Percentiles rank a stretch among this genome's conserved stretches.
phyloP scores from a whole-genome alignment of 2,888 invertebrate species.

The Sympetrum striolatum region DNA sequence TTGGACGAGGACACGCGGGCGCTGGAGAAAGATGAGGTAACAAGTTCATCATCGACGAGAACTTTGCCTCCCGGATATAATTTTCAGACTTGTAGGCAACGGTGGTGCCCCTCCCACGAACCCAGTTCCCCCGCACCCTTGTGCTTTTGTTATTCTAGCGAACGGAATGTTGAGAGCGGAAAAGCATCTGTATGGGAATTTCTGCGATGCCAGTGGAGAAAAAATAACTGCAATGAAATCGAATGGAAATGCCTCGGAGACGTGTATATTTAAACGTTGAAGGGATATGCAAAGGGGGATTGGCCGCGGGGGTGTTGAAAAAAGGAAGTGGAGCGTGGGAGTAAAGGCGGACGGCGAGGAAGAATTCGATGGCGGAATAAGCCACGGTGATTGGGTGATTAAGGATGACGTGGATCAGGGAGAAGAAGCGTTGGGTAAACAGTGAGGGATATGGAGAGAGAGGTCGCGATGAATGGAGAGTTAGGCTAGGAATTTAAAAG shows the following conservation, averaged over 20 bases:
- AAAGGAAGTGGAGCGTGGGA: background rate
- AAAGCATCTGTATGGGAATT: background rate
- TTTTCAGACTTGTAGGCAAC: background rate
- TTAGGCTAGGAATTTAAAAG: background rate
- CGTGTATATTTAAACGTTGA: background rate
- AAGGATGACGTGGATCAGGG: background rate
- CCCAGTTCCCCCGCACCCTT: constrained; percentile 10
- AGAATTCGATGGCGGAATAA: background rate
- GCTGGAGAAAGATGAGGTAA: background rate
- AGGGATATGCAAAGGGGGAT: background rate
- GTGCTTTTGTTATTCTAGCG: constrained; percentile 27
- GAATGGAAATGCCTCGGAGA: background rate
- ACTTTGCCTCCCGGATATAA: background rate
- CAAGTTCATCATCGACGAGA: background rate
- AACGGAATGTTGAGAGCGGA: background rate
- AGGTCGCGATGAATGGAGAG: background rate
- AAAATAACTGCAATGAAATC: background rate
- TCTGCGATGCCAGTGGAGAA: background rate
- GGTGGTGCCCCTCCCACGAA: constrained; percentile 24
- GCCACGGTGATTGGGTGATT: background rate
- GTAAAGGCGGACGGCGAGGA: background rate
- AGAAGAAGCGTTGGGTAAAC: background rate
- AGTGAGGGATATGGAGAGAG: background rate
- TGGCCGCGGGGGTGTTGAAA: background rate
- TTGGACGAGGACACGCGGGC: background rate